Conservation (phyloP, 2,113 vertebrate species). For the Ursus arctos region DNA sequence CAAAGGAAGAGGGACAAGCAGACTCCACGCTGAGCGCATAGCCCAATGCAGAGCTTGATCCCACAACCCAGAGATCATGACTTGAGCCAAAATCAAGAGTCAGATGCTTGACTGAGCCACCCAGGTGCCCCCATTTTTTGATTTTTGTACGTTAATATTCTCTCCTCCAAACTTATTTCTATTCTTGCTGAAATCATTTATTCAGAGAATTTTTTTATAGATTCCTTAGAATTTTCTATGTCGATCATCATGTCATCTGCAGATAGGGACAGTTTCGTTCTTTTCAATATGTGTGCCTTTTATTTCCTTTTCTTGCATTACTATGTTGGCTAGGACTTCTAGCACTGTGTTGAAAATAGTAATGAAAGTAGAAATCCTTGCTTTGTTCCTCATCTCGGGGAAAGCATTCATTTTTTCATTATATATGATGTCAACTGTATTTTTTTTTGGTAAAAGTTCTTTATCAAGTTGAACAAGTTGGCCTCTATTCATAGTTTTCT, state of each 20-base stretch:
- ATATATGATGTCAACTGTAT: background rate
- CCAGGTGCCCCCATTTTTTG: background rate
- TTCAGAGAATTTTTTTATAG: background rate
- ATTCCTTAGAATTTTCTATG: constrained; percentile 13
- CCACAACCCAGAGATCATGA: background rate
- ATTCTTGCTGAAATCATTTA: constrained; percentile 11
- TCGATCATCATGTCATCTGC: background rate
- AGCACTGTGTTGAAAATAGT: background rate
- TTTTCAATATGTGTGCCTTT: background rate
- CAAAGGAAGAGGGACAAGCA: background rate
- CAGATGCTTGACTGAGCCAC: background rate
- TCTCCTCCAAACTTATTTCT: background rate
- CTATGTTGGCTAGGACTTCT: background rate
- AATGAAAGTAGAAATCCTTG: background rate
- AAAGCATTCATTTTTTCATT: background rate
- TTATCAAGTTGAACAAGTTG: background rate
- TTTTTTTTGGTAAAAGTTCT: background rate
- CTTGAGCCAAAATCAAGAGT: background rate
- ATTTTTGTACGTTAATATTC: background rate
- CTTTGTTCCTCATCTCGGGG: background rate
- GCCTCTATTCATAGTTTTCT: constrained; percentile 22
- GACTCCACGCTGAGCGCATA: background rate
- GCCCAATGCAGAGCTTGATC: background rate
- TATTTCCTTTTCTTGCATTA: background rate
- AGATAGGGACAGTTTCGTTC: background rate